These are phyloP conservation scores for Cheilosia vulpina DNA, from an alignment of 2,888 invertebrate genomes.

Conservation along the genomic window DNA sequence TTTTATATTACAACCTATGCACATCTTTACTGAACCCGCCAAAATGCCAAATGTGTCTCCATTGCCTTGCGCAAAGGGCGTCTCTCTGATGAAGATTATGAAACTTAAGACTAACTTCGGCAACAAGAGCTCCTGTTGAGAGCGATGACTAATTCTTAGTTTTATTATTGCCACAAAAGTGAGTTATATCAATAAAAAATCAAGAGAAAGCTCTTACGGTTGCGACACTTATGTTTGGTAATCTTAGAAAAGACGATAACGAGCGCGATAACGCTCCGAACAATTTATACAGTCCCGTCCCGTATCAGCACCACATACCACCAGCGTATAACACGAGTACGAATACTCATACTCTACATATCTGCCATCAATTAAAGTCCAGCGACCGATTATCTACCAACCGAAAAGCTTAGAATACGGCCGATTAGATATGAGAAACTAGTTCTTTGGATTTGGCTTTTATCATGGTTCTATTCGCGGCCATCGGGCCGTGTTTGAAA, in stretches of 20 bases:
- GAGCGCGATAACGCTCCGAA: conserved; percentile 2
- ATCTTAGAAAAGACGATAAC: conserved; percentile 11
- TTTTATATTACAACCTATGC: too few relatives aligned
- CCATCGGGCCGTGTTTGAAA: conserved; percentile 17
- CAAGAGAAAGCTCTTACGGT: conserved; percentile 6
- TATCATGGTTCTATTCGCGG: neutral
- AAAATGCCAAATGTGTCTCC: too few relatives aligned
- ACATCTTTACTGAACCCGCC: too few relatives aligned
- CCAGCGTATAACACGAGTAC: neutral
- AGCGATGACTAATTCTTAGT: neutral
- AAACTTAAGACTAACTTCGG: too few relatives aligned
- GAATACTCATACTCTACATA: conserved; percentile 12
- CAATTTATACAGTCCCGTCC: neutral
- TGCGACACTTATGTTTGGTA: conserved; percentile 5
- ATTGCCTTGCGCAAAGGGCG: too few relatives aligned
- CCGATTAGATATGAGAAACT: conserved; percentile 60
- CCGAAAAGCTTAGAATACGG: conserved; percentile 40
- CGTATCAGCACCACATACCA: conserved; percentile 17
- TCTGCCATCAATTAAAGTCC: conserved; percentile 32
- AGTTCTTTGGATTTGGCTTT: conserved; percentile 14
- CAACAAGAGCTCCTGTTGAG: too few relatives aligned
- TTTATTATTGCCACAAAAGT: too few relatives aligned
- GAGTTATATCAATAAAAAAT: too few relatives aligned
- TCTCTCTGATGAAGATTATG: too few relatives aligned
- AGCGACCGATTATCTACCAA: conserved; percentile 31